These are phyloP conservation scores for Microtus montanus DNA, from an alignment of 2,113 vertebrate species.

Conservation along the genomic window DNA sequence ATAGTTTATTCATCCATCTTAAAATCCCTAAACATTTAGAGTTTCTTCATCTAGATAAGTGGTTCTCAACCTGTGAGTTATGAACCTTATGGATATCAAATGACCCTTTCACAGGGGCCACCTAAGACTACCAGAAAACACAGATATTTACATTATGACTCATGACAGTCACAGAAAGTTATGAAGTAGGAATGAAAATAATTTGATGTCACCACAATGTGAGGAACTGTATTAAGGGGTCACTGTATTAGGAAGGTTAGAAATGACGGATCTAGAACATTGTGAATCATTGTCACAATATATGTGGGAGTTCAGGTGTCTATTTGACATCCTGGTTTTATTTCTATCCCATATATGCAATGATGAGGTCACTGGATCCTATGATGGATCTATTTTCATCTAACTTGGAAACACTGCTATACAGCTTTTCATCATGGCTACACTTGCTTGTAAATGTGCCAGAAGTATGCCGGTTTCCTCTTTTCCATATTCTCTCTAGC, in stretches of 20 bases:
- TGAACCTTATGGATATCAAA: not conserved
- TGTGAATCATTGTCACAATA: not conserved
- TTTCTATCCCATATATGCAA: not conserved
- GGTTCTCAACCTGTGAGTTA: not conserved
- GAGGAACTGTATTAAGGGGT: not conserved
- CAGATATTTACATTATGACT: not conserved
- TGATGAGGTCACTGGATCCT: not conserved
- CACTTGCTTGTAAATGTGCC: not conserved
- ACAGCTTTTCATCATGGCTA: not conserved
- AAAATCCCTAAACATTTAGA: not conserved
- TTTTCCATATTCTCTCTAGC: not conserved
- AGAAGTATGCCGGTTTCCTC: not conserved
- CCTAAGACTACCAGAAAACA: not conserved
- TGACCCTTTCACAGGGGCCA: not conserved
- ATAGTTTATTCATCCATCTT: not conserved
- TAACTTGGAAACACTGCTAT: not conserved
- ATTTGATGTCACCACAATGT: not conserved
- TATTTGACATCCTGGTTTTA: not conserved
- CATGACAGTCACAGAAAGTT: not conserved
- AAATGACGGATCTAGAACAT: not conserved
- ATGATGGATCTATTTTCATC: not conserved
- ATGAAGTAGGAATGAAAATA: not conserved
- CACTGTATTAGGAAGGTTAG: not conserved
- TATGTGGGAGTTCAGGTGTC: too few species aligned
- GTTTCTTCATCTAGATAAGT: not conserved